Evolutionary conservation across 2,888 invertebrate species (phyloP).

Genomic region (Hemistola chrysoprasaria): DNA sequence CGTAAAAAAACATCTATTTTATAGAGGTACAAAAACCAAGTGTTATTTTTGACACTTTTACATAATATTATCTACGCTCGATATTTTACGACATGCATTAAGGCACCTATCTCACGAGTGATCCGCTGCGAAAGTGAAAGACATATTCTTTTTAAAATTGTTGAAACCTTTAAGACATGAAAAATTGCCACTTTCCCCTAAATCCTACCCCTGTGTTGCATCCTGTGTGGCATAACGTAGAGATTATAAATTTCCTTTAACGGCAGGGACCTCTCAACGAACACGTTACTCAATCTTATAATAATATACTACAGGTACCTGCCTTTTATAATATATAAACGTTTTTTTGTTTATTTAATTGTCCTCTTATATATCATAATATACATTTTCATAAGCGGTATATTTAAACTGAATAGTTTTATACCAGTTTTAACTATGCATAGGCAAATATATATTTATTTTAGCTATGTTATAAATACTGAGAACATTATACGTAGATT

Average conservation of each 20-base stretch:
- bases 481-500: no score
- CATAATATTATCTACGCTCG: not conserved
- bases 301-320: slow-evolving; percentile 1
- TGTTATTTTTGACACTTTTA: not conserved
- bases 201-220: slow-evolving; percentile 59
- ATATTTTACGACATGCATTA: slow-evolving; percentile 13
- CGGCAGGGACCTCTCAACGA: slow-evolving; percentile 23
- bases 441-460: no score
- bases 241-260: slow-evolving; percentile 44
- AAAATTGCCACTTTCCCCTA: slow-evolving; percentile 71
- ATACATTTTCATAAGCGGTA: no score
- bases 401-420: no score
- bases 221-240: slow-evolving; percentile 54
- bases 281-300: slow-evolving; percentile 24
- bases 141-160: slow-evolving; percentile 15
- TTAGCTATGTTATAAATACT: no score
- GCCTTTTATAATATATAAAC: no score
- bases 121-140: slow-evolving; percentile 9
- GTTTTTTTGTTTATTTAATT: no score
- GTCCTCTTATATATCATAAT: no score
- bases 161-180: slow-evolving; percentile 36
- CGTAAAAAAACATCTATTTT: no score
- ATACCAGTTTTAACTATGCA: no score
- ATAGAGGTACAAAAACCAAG: no score
- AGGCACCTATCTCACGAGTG: slow-evolving; percentile 6